Base-by-base conservation (phyloP, 2,888 invertebrate species). In the Leuctra nigra region DNA sequence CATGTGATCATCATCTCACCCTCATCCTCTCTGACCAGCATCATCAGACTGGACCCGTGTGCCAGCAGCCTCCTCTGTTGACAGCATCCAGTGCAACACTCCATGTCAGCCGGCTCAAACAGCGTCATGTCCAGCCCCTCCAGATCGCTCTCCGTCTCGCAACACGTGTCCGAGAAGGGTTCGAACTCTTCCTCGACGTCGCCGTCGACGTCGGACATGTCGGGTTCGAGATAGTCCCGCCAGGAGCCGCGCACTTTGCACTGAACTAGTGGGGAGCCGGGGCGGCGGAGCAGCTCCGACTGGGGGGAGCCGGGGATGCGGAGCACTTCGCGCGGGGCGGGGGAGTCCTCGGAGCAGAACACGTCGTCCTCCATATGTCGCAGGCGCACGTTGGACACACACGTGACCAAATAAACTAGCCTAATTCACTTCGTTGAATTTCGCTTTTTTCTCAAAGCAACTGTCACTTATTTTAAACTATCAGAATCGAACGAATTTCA, bases 81-180 rank as follows among this genome's bases (percentile, higher is more conserved):
- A 14, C 58, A 58, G 18, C 56, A 57, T 16, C 56, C 35, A 20
- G 44, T 24, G 36, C 57, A 57, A 24, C 58, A 52, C 16, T 44
- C 18, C 29, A 29, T 16, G 22, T 41, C 66, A 52, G 81, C 81
- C 50, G 82, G 82, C 68, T 83, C 83, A 69, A 83, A 83, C 63
- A 83, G 71, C 61, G 82, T 75, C 67, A 83, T 73, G 72, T 83
- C 83, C 63, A 83, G 73, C 61, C 83, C 82, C 63, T 83, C 83
- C 79, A 83, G 80, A 70, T 83, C 83, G 69, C 64, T 63, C 25
- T 63, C 66, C 35, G 56, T 59, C 70, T 61, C 61, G 20, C 59
- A 62, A 46, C 64, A 63, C 35, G 65, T 65, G 57, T 78, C 78
- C 62, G 77, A 77, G 66, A 79, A 79, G 63, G 78, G 77, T 64